Base-by-base conservation (phyloP, 2,113 vertebrate species). In the Falco punctatus region DNA sequence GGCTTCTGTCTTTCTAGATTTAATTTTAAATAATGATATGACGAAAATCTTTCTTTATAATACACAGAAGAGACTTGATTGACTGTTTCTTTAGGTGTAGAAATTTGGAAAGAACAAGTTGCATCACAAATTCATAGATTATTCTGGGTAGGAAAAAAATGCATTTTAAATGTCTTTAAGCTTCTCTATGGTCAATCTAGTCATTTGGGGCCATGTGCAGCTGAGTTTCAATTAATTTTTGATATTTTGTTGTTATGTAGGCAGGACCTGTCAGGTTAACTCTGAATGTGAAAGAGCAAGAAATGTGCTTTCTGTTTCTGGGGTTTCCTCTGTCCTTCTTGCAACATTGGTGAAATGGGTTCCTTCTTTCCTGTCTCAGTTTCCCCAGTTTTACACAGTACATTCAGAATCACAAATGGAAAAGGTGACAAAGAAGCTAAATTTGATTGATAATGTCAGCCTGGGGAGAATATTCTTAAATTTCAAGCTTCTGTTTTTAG, bases 401-500 rank as follows among this genome's bases (percentile, higher is more conserved):
- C 23, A 11, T 70, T 82, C 79, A 85, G 70, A 65, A 72, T 69
- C 28, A 19, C 24, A 52, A 66, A 75, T 69, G 65, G 69, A 72
- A 93, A 91, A 79, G 65, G 71, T 85, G 40, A 73, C n/a, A 80
- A 58, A 65, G 48, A 83, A 82, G 19, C 14, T 40, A 61, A 72
- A 81, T 92, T 89, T 91, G 54, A 94, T 64, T 78, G 18, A 66
- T 51, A 38, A 72, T 72, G 59, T 79, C 74, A 82, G 17, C 32
- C 73, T 75, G 52, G 40, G 24, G 38, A 95, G 83, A 57, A 92
- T 28, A 81, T 46, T 77, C 71, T 90, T 91, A 54, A 95, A 86
- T 91, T 79, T n/a, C 82, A 42, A 86, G 28, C 38, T 87, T 92
- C 89, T 91, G 24, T 62, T 96, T 94, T 94, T 90, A 83, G 90